Conservation (phyloP, 2,888 invertebrate species). For the Bruchidius siliquastri region DNA sequence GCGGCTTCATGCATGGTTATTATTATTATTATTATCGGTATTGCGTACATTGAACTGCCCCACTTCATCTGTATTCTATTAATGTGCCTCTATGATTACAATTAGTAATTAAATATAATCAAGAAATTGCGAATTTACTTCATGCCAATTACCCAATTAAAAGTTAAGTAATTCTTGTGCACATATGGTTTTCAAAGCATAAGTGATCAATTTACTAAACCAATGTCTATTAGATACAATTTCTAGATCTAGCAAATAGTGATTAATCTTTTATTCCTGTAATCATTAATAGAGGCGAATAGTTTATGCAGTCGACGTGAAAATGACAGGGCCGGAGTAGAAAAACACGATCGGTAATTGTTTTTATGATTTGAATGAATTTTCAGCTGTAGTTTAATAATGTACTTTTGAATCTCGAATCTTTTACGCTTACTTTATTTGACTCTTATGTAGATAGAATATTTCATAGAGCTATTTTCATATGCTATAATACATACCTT, state of each 20-base stretch:
- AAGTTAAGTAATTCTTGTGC: background rate
- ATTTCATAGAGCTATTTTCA: too few relatives aligned
- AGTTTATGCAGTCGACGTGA: background rate
- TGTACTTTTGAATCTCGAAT: too few relatives aligned
- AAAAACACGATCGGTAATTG: too few relatives aligned
- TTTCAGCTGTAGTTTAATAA: too few relatives aligned
- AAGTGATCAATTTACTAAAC: background rate
- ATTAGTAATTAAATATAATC: background rate
- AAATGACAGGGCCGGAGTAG: background rate
- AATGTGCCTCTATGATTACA: background rate
- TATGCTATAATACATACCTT: too few relatives aligned
- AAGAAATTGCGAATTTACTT: background rate
- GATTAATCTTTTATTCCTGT: background rate
- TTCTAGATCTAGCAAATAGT: background rate
- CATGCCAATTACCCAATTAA: background rate
- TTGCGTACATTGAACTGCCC: too few relatives aligned
- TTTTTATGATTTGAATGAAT: too few relatives aligned
- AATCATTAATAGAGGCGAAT: background rate
- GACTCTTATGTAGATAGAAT: too few relatives aligned
- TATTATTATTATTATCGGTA: too few relatives aligned
- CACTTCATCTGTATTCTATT: background rate
- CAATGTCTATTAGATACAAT: background rate
- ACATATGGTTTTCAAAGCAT: background rate
- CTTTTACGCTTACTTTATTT: too few relatives aligned
- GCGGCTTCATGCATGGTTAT: too few relatives aligned